A percentile compares a stretch with the other conserved stretches of the same genome.
Conservation (phyloP, 2,797 vertebrate genomes). For the Fistularia commersonii region DNA sequence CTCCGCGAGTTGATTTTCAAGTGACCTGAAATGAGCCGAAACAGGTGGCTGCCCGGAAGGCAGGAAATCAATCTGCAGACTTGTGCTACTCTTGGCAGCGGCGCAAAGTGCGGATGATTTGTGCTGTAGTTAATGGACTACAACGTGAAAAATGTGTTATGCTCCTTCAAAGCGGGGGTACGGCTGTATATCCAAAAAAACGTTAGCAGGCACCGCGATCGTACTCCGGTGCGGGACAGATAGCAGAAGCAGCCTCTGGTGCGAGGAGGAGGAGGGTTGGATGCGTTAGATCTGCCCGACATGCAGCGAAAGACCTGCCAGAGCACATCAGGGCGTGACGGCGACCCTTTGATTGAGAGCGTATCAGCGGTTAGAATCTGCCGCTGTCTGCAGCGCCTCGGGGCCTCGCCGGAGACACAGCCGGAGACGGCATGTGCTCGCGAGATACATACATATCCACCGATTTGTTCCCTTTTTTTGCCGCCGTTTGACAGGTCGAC, state of each 20-base stretch:
- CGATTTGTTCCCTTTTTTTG: constrained; percentile 28
- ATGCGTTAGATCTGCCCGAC: constrained; percentile 37
- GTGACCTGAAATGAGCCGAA: constrained; percentile 46
- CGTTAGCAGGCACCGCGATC: constrained; percentile 25
- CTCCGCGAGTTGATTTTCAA: constrained; percentile 31
- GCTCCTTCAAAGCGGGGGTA: constrained; percentile 24
- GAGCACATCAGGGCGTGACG: constrained; percentile 43
- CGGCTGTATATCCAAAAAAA: constrained; percentile 6
- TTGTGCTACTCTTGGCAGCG: constrained; percentile 30
- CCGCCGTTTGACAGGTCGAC: constrained; percentile 36
- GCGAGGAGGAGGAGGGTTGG: constrained; percentile 16
- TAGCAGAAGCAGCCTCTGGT: constrained; percentile 35
- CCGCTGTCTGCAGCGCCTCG: constrained; percentile 53
- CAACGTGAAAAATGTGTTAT: constrained; percentile 28
- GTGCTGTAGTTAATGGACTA: constrained; percentile 46
- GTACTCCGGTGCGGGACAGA: constrained; percentile 26
- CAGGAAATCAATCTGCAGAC: constrained; percentile 47
- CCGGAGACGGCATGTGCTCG: constrained; percentile 23
- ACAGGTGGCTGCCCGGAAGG: constrained; percentile 53
- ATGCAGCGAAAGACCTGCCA: constrained; percentile 40
- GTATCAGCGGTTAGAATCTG: constrained; percentile 54
- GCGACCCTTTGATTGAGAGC: constrained; percentile 53
- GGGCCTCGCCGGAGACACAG: constrained; percentile 39
- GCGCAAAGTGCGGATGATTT: constrained; percentile 34
- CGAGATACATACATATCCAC: constrained; percentile 29